These are phyloP conservation scores for Tichodroma muraria DNA, from an alignment of 2,113 vertebrate species.

Conservation along the genomic window DNA sequence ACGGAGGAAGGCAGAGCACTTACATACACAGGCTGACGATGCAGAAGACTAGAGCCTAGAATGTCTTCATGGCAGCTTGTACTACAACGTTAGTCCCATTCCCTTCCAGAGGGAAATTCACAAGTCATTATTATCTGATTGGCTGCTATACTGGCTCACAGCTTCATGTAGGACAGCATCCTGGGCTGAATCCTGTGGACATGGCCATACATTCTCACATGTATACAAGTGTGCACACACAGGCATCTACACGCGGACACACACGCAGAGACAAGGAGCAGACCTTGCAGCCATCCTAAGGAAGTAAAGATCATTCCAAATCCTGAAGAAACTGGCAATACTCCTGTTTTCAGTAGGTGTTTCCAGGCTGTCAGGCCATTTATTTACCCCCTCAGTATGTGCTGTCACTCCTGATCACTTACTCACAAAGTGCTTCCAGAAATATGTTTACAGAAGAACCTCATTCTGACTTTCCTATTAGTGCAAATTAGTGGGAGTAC, in stretches of 20 bases:
- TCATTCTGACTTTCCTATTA: constrained; percentile 46
- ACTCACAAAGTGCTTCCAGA: not conserved
- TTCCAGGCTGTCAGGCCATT: not conserved
- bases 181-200: not conserved
- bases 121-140: not conserved
- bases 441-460: constrained; percentile 44
- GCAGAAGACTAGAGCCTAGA: not conserved
- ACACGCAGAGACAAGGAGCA: not conserved
- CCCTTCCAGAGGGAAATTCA: not conserved
- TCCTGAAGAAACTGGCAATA: not conserved
- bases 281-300: not conserved
- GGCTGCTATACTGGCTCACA: not conserved
- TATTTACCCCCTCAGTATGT: not conserved
- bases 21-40: not conserved
- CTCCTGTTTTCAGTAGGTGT: not conserved
- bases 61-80: not conserved
- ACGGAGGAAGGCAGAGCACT: not conserved
- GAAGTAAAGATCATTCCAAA: not conserved
- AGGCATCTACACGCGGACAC: accelerated
- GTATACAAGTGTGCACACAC: accelerated
- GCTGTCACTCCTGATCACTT: constrained; percentile 2
- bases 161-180: not conserved
- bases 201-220: accelerated
- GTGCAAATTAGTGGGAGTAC: constrained; percentile 33
- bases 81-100: not conserved